Base-by-base conservation (phyloP, 2,113 vertebrate species). In the Copsychus sechellarum region DNA sequence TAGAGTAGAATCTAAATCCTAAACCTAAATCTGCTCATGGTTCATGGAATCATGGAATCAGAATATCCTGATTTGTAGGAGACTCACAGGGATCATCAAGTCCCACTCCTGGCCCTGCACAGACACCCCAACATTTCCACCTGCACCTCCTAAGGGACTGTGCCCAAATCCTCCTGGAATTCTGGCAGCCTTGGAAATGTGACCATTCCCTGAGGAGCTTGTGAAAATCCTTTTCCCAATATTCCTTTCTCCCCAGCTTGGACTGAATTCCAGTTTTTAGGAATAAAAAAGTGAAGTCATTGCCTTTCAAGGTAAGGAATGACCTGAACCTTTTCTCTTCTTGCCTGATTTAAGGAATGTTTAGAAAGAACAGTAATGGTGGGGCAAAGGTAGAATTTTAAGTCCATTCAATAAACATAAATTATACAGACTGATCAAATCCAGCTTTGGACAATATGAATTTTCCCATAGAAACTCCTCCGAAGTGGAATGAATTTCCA, bases 331-430 rank as follows among this genome's bases (percentile, higher is more conserved):
- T 36, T 3, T 33, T 29, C 1, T 72, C 76, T 83, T 66, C 34
- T 47, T 12, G 34, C 50, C n/a, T 34, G 20, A 50, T 20, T 45
- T 57, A 50, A 42, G 58, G 33, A 92, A 43, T 2, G 4, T 29
- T 60, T 43, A 28, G 6, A 23, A 25, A 22, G 15, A 23, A 18
- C 0, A 0, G 21, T 9, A 60, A 26, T 2, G 1, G 22, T 12
- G 24, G 69, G 47, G 47, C 9, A 78, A 47, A 86, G 14, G 60
- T 64, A 19, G 9, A 2, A 19, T 66, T 88, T 73, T 11, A 33
- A 12, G 15, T 13, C 17, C 48, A 11, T 4, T 31, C 38, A 90
- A 69, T 11, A 81, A 62, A 70, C 5, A 14, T 26, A 38, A 82
- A 83, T 45, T 2, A 20, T 11, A 38, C 3, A 56, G 50, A 8